These are phyloP conservation scores for Gopherus flavomarginatus DNA, from an alignment of 2,113 vertebrate species.

Conservation along the genomic window DNA sequence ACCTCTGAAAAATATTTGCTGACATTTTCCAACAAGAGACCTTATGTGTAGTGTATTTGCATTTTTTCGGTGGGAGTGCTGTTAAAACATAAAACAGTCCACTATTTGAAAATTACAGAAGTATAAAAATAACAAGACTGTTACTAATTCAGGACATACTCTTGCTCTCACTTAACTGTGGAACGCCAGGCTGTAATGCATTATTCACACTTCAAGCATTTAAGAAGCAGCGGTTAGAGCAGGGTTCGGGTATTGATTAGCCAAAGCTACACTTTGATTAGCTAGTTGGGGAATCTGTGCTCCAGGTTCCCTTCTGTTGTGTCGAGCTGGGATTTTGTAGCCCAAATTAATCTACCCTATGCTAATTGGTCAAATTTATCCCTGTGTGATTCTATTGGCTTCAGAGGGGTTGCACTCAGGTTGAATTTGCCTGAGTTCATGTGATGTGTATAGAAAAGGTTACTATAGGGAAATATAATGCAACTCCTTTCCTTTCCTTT, in stretches of 20 bases:
- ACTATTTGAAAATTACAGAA: background rate
- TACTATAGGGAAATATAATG: background rate
- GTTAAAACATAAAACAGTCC: background rate
- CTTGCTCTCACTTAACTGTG: background rate
- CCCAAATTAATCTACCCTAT: background rate
- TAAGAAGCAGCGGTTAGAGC: background rate
- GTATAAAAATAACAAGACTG: background rate
- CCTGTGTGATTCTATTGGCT: background rate
- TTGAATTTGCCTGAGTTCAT: background rate
- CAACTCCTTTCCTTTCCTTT: background rate
- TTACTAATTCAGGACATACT: background rate
- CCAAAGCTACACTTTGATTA: background rate
- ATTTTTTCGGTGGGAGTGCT: background rate
- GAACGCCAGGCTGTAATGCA: background rate
- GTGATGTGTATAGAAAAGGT: background rate
- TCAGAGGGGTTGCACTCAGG: background rate
- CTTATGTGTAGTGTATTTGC: background rate
- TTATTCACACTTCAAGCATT: background rate
- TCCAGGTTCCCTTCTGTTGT: background rate
- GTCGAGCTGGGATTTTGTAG: background rate
- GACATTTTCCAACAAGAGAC: background rate
- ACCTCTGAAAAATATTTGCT: background rate
- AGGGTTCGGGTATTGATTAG: background rate
- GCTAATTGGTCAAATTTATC: background rate
- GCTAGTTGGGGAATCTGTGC: background rate